These are phyloP conservation scores for Protaetia brevitarsis DNA, from an alignment of 1,140 invertebrate species.

Conservation along the genomic window DNA sequence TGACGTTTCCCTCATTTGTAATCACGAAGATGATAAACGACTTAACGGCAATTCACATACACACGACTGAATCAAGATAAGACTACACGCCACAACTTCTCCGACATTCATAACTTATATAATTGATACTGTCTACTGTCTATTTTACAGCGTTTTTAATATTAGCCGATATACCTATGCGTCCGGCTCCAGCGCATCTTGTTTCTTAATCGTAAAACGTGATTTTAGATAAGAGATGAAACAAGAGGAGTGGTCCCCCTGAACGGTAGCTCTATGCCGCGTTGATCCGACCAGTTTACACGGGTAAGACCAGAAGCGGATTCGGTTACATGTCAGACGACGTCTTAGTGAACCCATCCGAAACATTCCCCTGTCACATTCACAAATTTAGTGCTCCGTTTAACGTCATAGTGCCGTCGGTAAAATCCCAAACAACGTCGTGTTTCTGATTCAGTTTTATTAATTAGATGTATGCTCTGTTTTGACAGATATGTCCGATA, in stretches of 20 bases:
- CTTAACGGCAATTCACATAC: constrained; percentile 6
- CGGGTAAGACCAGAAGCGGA: constrained; percentile 18
- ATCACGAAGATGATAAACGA: not conserved
- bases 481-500: not conserved
- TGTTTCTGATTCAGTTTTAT: not conserved
- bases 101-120: not conserved
- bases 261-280: not conserved
- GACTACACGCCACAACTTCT: not conserved
- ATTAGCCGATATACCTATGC: constrained; percentile 7
- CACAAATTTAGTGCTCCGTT: not conserved
- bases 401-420: not conserved
- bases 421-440: not conserved
- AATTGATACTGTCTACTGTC: constrained; percentile 17
- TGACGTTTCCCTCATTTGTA: not conserved
- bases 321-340: constrained; percentile 17
- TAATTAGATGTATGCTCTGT: not conserved
- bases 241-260: constrained; percentile 18
- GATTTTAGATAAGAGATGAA: constrained; percentile 17
- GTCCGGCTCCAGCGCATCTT: not conserved
- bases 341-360: constrained; percentile 4
- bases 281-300: constrained; percentile 19
- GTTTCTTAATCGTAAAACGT: constrained; percentile 11
- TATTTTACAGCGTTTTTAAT: constrained; percentile 12
- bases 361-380: constrained; percentile 14
- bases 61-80: constrained; percentile 1